Evolutionary conservation across 2,113 vertebrate species (phyloP), one percentile per base, ranked within the genome.

Genomic region (Bucco capensis): DNA sequence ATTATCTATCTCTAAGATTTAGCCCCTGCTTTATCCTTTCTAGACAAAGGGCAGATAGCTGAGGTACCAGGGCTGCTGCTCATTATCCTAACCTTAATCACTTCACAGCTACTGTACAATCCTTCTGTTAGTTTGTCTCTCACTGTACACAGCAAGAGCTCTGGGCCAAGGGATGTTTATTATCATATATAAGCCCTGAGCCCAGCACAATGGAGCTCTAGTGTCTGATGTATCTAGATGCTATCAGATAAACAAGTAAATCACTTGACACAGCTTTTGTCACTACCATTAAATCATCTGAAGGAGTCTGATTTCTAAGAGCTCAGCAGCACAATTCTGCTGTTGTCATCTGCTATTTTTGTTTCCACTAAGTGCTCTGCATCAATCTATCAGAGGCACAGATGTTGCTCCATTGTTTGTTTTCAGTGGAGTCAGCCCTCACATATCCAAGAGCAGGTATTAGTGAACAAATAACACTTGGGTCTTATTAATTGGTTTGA

Each of bases 61-160:
- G 85, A 64, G 77, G 47, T 51, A 35, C 60, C 38, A 51, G 38
- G 64, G n/a, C 54, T 90, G 50, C 73, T 84, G 77, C 70, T 94
- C 5, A 1, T 94, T 77, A 73, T 8, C 18, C 25, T 95, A 66
- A 70, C 91, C 78, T 89, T 85, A 93, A 91, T 91, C 67, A 91
- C 82, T 85, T 94, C 90, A 62, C 56, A 80, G 70, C 79, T 88
- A 44, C 58, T 0, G 0, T 77, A 46, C 25, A 57, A 50, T 64
- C 62, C 54, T 91, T 74, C 69, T 91, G 89, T 72, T 67, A 94
- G n/a, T 38, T 91, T 62, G 16, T 58, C 78, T 90, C 73, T 89
- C 78, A 83, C 50, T 72, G 46, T 53, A 25, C 66, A 61, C 57
- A 79, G 81, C 72, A 83, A 74, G 75, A 86, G 56, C 70, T 93